Evolutionary conservation across 2,888 invertebrate species (phyloP), one percentile per base, ranked within the genome.

Genomic region (Himalopsyche anomala): DNA sequence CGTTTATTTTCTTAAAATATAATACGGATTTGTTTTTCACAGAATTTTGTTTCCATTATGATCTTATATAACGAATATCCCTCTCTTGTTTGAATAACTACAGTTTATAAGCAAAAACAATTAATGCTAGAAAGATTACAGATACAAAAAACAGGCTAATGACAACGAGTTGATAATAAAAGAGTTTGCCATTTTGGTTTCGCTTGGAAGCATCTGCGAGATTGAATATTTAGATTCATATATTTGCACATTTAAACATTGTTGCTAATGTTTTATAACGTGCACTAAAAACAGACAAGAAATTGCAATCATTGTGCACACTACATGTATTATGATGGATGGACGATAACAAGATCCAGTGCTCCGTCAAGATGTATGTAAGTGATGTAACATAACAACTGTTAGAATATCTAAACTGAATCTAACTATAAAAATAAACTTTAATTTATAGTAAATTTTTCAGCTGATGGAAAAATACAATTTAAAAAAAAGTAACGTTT

Each of bases 171-270:
- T 56, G n/a, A 19, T 56, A 56, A 56, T 19, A 56, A n/a, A 56
- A 56, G 5, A 56, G n/a, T 56, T n/a, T 28, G 62, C n/a, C 12
- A 62, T 62, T 62, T 19, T 28, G 9, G 19, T 11, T 62, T n/a
- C 62, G 62, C 62, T 62, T 28, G n/a, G 62, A 62, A 19, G 62
- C n/a, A 19, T 8, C 62, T 56, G 19, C 15, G 62, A 62, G 62
- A 62, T 62, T 62, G 62, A 62, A 62, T 62, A n/a, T 62, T 28
- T n/a, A 62, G 62, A 62, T 62, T n/a, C 62, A 62, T 62, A 62
- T 19, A 62, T 62, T 51, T 51, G 51, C 51, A 51, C 51, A 62
- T 19, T 62, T n/a, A 19, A 62, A 62, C 62, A 19, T 62, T 62
- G 62, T 62, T 62, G 62, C 62, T 62, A 62, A 62, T 62, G 62